Conservation (phyloP, 2,888 invertebrate species). For the Punctoribates punctum region DNA sequence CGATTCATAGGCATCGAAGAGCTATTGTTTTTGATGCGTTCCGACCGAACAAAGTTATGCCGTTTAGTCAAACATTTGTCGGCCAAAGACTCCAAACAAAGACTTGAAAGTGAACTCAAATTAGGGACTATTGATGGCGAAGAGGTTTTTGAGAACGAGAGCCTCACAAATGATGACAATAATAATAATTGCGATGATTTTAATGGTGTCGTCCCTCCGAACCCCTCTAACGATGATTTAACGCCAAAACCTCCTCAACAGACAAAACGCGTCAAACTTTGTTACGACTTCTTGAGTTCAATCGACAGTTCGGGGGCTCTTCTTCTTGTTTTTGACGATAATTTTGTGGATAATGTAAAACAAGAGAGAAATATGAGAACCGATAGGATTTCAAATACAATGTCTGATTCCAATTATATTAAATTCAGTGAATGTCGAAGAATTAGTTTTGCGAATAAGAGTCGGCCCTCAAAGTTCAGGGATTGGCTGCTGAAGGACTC, state of each 20-base stretch:
- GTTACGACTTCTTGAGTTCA: constrained; percentile 54
- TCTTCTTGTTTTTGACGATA: constrained; percentile 52
- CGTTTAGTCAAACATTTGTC: constrained; percentile 52
- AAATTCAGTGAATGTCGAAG: constrained; percentile 75
- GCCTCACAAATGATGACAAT: not conserved
- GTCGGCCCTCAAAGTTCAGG: constrained; percentile 54
- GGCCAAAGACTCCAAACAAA: constrained; percentile 52
- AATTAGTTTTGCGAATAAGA: constrained; percentile 54
- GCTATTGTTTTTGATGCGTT: constrained; percentile 75
- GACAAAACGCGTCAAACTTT: constrained; percentile 51
- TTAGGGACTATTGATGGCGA: constrained; percentile 49
- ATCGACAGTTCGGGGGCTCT: constrained; percentile 56
- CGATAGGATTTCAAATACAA: constrained; percentile 51
- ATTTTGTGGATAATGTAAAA: constrained; percentile 55
- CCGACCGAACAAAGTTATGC: constrained; percentile 63
- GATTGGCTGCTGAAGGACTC: constrained; percentile 53
- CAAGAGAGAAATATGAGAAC: constrained; percentile 54
- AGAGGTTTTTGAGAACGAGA: constrained; percentile 46
- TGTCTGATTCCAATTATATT: constrained; percentile 61
- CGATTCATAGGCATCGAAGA: constrained; percentile 62
- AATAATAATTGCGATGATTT: not conserved
- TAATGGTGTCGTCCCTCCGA: not conserved
- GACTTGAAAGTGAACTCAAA: constrained; percentile 47
- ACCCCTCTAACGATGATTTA: not conserved
- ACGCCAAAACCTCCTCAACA: constrained; percentile 20